phyloP scores from a whole-genome alignment of 2,113 vertebrate species.

The Camelus bactrianus region DNA sequence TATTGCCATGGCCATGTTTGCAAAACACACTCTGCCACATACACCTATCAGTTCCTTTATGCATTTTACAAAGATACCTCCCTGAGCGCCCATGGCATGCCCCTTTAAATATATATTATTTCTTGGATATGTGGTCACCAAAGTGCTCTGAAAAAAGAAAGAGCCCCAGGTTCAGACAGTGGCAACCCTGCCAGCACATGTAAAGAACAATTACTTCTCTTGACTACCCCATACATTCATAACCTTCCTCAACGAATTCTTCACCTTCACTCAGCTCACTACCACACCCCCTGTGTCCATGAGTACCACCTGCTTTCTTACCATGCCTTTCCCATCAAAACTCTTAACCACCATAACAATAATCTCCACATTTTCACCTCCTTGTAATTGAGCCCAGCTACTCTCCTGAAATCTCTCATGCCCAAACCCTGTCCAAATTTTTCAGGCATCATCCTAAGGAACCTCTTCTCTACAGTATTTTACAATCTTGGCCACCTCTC shows the following conservation, averaged over 20 bases:
- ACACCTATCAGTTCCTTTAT: not conserved
- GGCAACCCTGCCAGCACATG: not conserved
- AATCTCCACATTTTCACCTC: not conserved
- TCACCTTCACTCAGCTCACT: not conserved
- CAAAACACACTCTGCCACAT: not conserved
- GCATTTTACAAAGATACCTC: not conserved
- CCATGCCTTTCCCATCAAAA: not conserved
- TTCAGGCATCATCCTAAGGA: not conserved
- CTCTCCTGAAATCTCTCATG: not conserved
- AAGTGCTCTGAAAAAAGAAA: not conserved
- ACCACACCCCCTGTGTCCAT: not conserved
- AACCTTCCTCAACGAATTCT: not conserved
- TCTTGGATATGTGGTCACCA: not conserved
- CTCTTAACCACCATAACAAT: not conserved
- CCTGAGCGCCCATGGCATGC: not conserved
- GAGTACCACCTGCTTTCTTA: not conserved
- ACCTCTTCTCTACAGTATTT: not conserved
- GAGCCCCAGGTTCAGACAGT: too few species aligned
- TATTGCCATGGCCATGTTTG: not conserved
- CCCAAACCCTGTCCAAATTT: not conserved
- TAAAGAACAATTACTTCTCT: not conserved
- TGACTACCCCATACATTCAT: not conserved
- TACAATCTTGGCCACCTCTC: not conserved
- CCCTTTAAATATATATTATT: not conserved
- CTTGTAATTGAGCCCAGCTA: not conserved